phyloP scores from a whole-genome alignment of 2,888 invertebrate genomes.

The Leptinotarsa juncta region DNA sequence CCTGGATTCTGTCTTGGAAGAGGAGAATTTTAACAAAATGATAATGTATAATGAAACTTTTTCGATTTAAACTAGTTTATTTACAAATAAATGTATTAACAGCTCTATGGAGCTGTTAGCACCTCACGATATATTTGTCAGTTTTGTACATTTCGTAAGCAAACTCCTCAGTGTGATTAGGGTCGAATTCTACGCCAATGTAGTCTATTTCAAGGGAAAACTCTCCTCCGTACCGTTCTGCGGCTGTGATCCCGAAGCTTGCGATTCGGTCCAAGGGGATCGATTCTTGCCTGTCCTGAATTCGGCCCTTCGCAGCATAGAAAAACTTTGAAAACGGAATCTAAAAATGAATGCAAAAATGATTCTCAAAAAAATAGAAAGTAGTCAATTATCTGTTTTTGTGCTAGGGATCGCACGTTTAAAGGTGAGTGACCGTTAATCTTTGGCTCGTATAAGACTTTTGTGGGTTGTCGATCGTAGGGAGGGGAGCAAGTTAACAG shows the following conservation, averaged over 20 bases:
- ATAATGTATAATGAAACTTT: neutral
- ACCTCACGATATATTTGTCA: slow-evolving; percentile 71
- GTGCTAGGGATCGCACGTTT: too few species aligned
- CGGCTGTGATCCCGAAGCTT: slow-evolving; percentile 84
- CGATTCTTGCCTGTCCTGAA: slow-evolving; percentile 84
- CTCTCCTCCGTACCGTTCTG: slow-evolving; percentile 83
- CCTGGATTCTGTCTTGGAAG: slow-evolving; percentile 72
- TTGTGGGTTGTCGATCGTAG: too few species aligned
- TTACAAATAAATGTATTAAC: neutral
- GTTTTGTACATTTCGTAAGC: slow-evolving; percentile 95
- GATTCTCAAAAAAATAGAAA: neutral
- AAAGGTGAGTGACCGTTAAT: too few species aligned
- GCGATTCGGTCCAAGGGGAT: slow-evolving; percentile 74
- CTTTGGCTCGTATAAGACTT: too few species aligned
- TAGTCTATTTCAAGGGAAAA: slow-evolving; percentile 94
- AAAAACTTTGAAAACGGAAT: slow-evolving; percentile 96
- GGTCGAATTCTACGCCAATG: slow-evolving; percentile 87
- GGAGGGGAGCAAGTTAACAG: too few species aligned
- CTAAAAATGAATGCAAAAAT: slow-evolving; percentile 67
- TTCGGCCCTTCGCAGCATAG: slow-evolving; percentile 81
- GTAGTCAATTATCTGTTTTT: neutral
- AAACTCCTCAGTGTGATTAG: slow-evolving; percentile 82
- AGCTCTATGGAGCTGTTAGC: slow-evolving; percentile 66
- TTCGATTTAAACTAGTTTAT: neutral
- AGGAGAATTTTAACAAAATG: too few species aligned